Conservation (phyloP, 2,797 vertebrate species). For the Otolemur crassicaudatus region DNA sequence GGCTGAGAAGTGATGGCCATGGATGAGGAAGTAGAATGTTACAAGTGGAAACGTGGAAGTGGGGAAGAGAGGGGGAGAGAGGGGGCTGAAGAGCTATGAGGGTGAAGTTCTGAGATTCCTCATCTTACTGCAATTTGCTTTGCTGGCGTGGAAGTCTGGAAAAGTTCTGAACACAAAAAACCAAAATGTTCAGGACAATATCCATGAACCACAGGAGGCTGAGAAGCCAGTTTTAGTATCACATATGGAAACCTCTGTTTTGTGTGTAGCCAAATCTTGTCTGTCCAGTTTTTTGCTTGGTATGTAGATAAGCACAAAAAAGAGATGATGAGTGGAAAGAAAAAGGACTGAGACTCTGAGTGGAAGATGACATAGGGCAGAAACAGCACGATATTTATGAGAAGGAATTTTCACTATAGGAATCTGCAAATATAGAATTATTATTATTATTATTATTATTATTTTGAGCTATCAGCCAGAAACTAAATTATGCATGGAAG, state of each 20-base stretch:
- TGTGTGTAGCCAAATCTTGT: not conserved
- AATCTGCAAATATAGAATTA: slow-evolving; percentile 77
- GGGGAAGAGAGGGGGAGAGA: too few relatives aligned
- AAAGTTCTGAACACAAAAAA: not conserved
- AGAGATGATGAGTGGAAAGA: not conserved
- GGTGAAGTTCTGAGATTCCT: not conserved
- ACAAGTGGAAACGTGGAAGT: not conserved
- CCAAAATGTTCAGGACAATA: not conserved
- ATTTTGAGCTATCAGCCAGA: slow-evolving; percentile 78
- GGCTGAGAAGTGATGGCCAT: not conserved
- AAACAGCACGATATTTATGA: slow-evolving; percentile 70
- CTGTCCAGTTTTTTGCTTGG: not conserved
- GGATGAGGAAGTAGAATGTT: not conserved
- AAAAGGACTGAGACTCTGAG: not conserved
- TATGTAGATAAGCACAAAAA: not conserved
- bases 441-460: slow-evolving; percentile 46
- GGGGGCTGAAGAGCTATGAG: not conserved
- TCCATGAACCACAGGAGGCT: not conserved
- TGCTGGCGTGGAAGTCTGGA: not conserved
- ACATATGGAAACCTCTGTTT: not conserved
- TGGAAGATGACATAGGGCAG: slow-evolving; percentile 60
- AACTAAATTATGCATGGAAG: slow-evolving; percentile 78
- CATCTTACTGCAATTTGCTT: not conserved
- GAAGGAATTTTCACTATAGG: slow-evolving; percentile 78
- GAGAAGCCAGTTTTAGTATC: not conserved